A percentile compares a stretch with the other conserved stretches of the same genome.
These are phyloP conservation scores for Graphium colonna DNA, from an alignment of 2,888 invertebrate genomes.

Conservation along the genomic window DNA sequence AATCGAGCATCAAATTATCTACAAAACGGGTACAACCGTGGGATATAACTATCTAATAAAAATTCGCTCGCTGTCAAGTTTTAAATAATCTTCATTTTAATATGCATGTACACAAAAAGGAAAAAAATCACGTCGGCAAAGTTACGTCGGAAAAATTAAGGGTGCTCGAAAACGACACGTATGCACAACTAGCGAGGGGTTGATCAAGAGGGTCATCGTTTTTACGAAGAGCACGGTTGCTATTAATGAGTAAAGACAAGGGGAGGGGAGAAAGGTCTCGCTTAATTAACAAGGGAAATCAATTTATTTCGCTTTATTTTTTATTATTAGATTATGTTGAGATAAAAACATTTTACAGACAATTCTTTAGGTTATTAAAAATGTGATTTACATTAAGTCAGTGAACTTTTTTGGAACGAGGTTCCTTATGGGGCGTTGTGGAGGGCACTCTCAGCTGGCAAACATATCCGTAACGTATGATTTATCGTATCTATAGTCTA, in stretches of 20 bases:
- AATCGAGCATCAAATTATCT: too few species aligned
- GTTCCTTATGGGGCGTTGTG: too few species aligned
- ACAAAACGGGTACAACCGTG: too few species aligned
- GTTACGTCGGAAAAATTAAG: slow-evolving; percentile 24
- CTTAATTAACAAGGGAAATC: slow-evolving; percentile 29
- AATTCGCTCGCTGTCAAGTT: slow-evolving; percentile 1
- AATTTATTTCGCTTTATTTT: slow-evolving; percentile 2
- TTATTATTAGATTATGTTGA: slow-evolving; percentile 4
- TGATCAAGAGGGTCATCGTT: slow-evolving; percentile 28
- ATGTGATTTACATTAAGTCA: too few species aligned
- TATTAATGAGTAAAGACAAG: slow-evolving; percentile 23
- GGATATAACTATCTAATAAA: not conserved
- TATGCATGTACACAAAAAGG: slow-evolving; percentile 28
- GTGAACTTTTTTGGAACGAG: too few species aligned
- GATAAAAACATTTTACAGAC: too few species aligned
- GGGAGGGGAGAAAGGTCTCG: slow-evolving; percentile 43
- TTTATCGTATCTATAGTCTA: too few species aligned
- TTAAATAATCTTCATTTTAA: slow-evolving; percentile 19
- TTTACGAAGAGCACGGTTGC: slow-evolving; percentile 20
- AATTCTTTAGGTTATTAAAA: too few species aligned
- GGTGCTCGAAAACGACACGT: slow-evolving; percentile 41
- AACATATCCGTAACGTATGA: too few species aligned
- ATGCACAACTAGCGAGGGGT: slow-evolving; percentile 48
- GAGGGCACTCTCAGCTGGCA: too few species aligned
- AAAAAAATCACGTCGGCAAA: slow-evolving; percentile 19